These are phyloP conservation scores for Emys orbicularis DNA, from an alignment of 2,797 vertebrate genomes.

Conservation along the genomic window DNA sequence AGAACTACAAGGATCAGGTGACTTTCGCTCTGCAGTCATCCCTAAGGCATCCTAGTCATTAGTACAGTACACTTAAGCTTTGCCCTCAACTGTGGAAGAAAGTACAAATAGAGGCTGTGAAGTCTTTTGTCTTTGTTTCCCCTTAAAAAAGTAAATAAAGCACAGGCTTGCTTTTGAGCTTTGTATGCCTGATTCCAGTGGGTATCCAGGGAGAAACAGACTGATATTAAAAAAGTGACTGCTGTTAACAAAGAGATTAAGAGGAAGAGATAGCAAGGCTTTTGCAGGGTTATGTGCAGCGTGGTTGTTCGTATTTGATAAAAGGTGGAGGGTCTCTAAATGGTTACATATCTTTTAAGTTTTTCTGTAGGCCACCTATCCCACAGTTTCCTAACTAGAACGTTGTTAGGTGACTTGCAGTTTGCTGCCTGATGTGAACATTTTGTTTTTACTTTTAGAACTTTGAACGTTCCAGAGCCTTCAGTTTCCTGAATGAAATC, in stretches of 20 bases:
- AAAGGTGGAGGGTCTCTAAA: rapidly evolving
- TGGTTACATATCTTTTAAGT: rapidly evolving
- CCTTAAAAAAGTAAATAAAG: not conserved
- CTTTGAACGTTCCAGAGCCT: constrained; percentile 96
- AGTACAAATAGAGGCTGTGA: not conserved
- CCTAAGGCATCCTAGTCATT: not conserved
- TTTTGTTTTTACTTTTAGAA: constrained; percentile 81
- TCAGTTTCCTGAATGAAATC: constrained; percentile 95
- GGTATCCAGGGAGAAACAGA: not conserved
- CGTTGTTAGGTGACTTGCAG: not conserved
- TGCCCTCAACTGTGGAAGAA: not conserved
- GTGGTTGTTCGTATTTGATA: rapidly evolving
- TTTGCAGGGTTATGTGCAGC: rapidly evolving
- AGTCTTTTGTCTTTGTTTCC: not conserved
- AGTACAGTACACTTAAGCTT: not conserved
- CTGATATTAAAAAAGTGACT: not conserved
- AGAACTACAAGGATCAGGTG: not conserved
- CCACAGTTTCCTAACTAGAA: not conserved
- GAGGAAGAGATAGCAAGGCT: not conserved
- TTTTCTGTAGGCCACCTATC: rapidly evolving
- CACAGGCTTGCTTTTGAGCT: not conserved
- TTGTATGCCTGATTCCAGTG: not conserved
- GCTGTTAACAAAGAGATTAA: not conserved
- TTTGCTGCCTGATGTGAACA: not conserved
- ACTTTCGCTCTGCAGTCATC: not conserved